These are phyloP conservation scores for Lasioglossum oenotherae DNA, from an alignment of 2,888 invertebrate species.

Conservation along the genomic window DNA sequence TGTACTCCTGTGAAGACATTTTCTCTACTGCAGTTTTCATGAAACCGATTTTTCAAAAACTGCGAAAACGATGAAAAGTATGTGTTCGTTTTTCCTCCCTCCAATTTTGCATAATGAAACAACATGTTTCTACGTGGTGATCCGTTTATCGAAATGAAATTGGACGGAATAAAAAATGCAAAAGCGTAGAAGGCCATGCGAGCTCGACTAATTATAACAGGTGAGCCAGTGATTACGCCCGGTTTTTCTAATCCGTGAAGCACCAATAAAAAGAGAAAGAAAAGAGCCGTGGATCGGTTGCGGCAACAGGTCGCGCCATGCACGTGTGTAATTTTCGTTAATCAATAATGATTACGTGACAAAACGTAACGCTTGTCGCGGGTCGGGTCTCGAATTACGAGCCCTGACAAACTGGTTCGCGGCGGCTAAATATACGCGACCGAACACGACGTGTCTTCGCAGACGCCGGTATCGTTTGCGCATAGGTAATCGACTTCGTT, in stretches of 20 bases:
- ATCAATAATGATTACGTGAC: constrained; percentile 65
- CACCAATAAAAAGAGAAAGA: neutral
- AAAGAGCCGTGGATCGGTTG: neutral
- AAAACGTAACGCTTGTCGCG: constrained; percentile 45
- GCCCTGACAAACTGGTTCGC: constrained; percentile 59
- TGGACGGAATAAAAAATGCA: neutral
- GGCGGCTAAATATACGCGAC: constrained; percentile 35
- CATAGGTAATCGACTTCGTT: constrained; percentile 32
- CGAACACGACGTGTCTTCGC: constrained; percentile 33
- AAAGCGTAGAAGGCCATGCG: neutral
- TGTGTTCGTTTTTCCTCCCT: too few species aligned
- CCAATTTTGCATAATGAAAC: neutral
- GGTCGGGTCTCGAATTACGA: constrained; percentile 55
- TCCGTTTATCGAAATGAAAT: neutral
- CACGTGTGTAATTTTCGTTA: constrained; percentile 54
- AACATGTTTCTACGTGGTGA: neutral
- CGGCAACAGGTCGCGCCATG: neutral
- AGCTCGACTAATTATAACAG: neutral
- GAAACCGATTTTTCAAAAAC: too few species aligned
- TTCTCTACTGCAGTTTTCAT: too few species aligned
- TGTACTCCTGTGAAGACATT: too few species aligned
- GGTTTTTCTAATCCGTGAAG: neutral
- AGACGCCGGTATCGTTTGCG: constrained; percentile 46
- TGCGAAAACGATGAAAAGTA: too few species aligned
- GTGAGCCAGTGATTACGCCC: neutral